Evolutionary conservation across 2,113 vertebrate genomes (phyloP), one percentile per base, ranked within the genome.

Genomic region (Pan paniscus): DNA sequence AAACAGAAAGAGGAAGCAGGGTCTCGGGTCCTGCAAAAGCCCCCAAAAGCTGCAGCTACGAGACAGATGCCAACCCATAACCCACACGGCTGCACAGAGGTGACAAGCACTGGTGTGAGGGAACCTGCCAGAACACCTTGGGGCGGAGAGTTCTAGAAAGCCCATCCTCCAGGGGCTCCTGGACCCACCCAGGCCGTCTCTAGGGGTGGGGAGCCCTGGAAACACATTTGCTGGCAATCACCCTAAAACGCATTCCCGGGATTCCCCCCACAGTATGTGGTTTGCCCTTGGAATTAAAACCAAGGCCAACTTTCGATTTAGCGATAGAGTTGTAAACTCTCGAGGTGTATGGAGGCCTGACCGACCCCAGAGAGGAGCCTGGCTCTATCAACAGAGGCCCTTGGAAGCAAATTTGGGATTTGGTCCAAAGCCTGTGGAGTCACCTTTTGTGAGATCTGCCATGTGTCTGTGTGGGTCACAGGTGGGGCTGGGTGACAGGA

Each of bases 321-420:
- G 98, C 97, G 97, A 97, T 81, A 89, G 96, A 97, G 91, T 96
- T 94, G 93, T 94, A 96, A 97, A 97, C 97, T 91, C 94, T 87
- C 55, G 96, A 89, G 92, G 89, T 40, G 67, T 75, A 52, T 8
- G 94, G 94, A 82, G 78, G 93, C 84, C 96, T 95, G 97, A n/a
- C 82, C 35, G 59, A 88, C 90, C 97, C 90, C 68, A 0, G 93
- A 82, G 93, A 70, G 89, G 79, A 68, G 76, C 27, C 35, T 9
- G 59, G 9, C 57, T 84, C 98, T 94, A 96, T 95, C 97, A 97
- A 97, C 94, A 97, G 97, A 95, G 88, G 94, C 52, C 92, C 90
- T 87, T 94, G 96, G 92, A 78, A 88, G 80, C 90, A 59, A 23
- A 78, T 67, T 64, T 81, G 30, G 4, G 97, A 96, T 61, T 32